Conservation (phyloP, 1,140 invertebrate genomes). For the Wiebesia pumilae region DNA sequence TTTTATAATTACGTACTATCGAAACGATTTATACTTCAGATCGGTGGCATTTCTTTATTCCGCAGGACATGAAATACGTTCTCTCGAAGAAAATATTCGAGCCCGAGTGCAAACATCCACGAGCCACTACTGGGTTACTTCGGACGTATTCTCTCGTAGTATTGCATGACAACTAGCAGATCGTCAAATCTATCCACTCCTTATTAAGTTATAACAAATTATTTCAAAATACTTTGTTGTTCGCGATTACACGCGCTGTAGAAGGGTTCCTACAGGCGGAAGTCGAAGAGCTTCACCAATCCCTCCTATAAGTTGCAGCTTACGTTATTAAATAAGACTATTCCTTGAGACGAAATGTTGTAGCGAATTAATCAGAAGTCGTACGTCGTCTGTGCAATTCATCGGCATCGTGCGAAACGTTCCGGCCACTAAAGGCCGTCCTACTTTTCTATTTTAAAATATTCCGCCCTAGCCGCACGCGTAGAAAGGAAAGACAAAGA, state of each 20-base stretch:
- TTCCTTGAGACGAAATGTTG: neutral
- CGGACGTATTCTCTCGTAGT: too few relatives aligned
- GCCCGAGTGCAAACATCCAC: neutral
- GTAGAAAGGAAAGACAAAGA: slow-evolving; percentile 59
- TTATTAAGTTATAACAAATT: too few relatives aligned
- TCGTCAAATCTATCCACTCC: too few relatives aligned
- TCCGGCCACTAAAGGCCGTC: slow-evolving; percentile 57
- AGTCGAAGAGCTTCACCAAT: neutral
- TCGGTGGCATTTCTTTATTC: neutral
- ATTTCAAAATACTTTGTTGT: too few relatives aligned
- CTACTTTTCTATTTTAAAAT: slow-evolving; percentile 68
- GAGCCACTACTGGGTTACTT: too few relatives aligned
- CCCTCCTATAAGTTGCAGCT: neutral
- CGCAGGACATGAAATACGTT: neutral
- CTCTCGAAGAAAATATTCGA: neutral
- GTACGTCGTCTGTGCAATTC: neutral
- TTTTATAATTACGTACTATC: neutral
- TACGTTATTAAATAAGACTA: neutral
- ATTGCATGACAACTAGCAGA: too few relatives aligned
- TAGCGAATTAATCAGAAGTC: neutral
- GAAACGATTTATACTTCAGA: neutral
- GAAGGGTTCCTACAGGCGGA: too few relatives aligned
- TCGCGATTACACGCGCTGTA: too few relatives aligned
- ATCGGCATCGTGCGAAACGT: neutral
- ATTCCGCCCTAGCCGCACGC: slow-evolving; percentile 9